Conservation (phyloP, 2,797 vertebrate species). For the Micrastur ruficollis region DNA sequence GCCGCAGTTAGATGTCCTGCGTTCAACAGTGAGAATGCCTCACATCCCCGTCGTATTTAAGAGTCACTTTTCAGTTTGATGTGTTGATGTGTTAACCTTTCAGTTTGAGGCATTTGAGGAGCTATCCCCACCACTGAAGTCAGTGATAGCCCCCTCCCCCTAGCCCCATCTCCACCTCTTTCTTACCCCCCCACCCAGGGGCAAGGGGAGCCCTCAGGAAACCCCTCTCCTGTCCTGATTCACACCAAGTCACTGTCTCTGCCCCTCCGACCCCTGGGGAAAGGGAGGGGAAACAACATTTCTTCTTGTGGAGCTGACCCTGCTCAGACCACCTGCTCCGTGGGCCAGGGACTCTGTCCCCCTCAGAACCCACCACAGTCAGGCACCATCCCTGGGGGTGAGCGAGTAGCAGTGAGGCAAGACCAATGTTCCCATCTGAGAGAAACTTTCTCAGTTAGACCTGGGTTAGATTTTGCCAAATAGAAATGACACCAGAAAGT, state of each 20-base stretch:
- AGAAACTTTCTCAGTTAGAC: neutral
- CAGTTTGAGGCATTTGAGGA: neutral
- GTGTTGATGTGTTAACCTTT: neutral
- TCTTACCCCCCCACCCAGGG: neutral
- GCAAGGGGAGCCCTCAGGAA: neutral
- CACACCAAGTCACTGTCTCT: neutral
- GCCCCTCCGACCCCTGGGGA: neutral
- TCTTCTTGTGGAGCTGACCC: neutral
- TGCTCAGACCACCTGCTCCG: neutral
- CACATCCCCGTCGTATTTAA: fast-evolving
- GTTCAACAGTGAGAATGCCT: neutral
- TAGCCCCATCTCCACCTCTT: neutral
- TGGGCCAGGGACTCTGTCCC: neutral
- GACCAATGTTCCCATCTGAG: neutral
- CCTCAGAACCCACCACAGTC: fast-evolving
- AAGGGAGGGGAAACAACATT: neutral
- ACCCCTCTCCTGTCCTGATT: neutral
- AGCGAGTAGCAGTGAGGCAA: neutral
- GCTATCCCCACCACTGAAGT: neutral
- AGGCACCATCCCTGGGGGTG: fast-evolving
- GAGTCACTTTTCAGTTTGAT: neutral
- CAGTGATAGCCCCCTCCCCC: neutral
- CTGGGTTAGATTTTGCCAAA: neutral
- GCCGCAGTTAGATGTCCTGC: neutral
- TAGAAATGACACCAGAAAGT: neutral